These are phyloP conservation scores for Lordiphosa andalusiaca DNA, from an alignment of 2,888 invertebrate species.

Conservation along the genomic window DNA sequence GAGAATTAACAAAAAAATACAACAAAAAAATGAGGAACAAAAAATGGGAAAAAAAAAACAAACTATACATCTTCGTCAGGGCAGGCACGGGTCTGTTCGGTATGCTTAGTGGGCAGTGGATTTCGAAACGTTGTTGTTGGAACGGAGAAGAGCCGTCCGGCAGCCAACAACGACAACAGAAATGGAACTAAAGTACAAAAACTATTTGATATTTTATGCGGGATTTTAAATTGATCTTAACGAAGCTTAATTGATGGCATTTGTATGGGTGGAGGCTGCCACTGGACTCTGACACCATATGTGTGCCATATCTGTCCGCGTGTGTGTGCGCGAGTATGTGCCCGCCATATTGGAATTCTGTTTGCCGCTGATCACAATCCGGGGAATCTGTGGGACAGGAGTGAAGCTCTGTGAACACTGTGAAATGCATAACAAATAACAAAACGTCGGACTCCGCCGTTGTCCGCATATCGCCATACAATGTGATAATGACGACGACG, in stretches of 20 bases:
- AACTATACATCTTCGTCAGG: conserved; percentile 72
- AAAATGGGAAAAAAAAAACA: conserved; percentile 50
- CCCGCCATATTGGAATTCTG: conserved; percentile 75
- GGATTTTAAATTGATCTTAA: conserved; percentile 81
- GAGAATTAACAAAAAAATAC: conserved; percentile 1
- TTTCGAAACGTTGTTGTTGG: conserved; percentile 38
- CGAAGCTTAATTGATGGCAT: conserved; percentile 80
- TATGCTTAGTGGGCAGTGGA: conserved; percentile 47
- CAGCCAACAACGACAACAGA: conserved; percentile 46
- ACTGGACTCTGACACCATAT: conserved; percentile 59
- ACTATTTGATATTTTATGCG: conserved; percentile 80
- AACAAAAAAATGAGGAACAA: too few relatives aligned
- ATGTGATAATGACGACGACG: conserved; percentile 52
- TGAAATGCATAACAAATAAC: neutral
- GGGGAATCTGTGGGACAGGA: conserved; percentile 29
- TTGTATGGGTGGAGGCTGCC: conserved; percentile 73
- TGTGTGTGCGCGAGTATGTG: conserved; percentile 17
- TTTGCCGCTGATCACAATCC: conserved; percentile 60
- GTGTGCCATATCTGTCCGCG: conserved; percentile 3
- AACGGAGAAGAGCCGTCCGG: too few relatives aligned
- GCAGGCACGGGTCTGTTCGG: conserved; percentile 13
- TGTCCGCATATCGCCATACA: conserved; percentile 59
- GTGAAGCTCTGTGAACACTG: conserved; percentile 7
- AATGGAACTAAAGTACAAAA: conserved; percentile 74
- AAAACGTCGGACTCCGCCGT: conserved; percentile 25